phyloP scores from a whole-genome alignment of 2,888 invertebrate species.

The Andrena dorsata region DNA sequence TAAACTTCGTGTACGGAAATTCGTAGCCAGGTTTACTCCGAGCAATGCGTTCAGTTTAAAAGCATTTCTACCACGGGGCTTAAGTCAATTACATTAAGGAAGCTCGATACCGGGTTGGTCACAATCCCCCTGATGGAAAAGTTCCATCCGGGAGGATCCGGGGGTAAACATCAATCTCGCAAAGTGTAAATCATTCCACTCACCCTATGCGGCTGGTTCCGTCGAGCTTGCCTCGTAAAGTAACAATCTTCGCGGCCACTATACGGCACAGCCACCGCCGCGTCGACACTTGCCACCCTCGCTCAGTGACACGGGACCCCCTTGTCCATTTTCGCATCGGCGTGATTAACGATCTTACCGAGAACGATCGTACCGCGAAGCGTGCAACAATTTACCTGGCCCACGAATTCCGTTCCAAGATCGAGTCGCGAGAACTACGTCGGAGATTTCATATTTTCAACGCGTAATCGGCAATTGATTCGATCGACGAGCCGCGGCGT shows the following conservation, averaged over 20 bases:
- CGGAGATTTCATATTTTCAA: neutral
- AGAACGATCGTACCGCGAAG: neutral
- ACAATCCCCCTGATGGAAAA: neutral
- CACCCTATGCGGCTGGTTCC: constrained; percentile 45
- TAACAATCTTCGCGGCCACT: constrained; percentile 53
- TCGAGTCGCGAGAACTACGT: constrained; percentile 6
- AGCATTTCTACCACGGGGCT: neutral
- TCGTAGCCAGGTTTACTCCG: too few relatives aligned
- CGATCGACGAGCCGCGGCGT: neutral
- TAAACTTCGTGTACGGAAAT: neutral
- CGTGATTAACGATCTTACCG: constrained; percentile 16
- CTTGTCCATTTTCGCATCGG: constrained; percentile 34
- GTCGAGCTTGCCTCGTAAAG: constrained; percentile 21
- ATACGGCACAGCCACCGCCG: constrained; percentile 46
- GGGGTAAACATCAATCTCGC: constrained; percentile 22
- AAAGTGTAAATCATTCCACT: constrained; percentile 44
- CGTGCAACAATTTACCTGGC: neutral
- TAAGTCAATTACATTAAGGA: constrained; percentile 10
- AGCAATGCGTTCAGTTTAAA: neutral
- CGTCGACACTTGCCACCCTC: constrained; percentile 52
- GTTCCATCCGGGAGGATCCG: neutral
- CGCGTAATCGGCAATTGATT: neutral
- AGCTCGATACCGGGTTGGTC: neutral
- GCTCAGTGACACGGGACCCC: constrained; percentile 43
- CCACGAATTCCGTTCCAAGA: neutral